These are phyloP conservation scores for Abramis brama DNA, from an alignment of 2,113 vertebrate species.

Conservation along the genomic window DNA sequence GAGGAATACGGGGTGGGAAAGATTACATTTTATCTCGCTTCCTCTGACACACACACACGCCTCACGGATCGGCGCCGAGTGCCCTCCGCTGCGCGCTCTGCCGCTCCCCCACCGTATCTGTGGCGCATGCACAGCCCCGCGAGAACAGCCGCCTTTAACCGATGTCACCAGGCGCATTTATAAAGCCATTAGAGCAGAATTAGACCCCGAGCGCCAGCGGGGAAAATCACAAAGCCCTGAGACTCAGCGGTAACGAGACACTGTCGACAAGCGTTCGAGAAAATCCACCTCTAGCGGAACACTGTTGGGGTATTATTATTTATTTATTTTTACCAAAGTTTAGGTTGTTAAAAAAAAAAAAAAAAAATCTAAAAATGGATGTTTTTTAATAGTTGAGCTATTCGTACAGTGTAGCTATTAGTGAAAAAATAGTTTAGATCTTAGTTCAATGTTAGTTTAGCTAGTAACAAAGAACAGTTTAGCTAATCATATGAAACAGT, in stretches of 20 bases:
- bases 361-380: neutral
- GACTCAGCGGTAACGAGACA: constrained; percentile 28
- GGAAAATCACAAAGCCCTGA: constrained; percentile 41
- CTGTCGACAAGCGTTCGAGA: neutral
- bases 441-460: neutral
- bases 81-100: constrained; percentile 30
- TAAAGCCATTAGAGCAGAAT: constrained; percentile 62
- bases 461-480: neutral
- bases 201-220: constrained; percentile 50
- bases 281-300: constrained; percentile 3
- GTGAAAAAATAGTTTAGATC: neutral
- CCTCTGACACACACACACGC: neutral
- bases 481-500: neutral
- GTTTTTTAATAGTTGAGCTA: neutral
- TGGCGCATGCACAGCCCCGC: constrained; percentile 49
- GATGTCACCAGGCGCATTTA: constrained; percentile 60
- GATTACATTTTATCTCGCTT: constrained; percentile 50
- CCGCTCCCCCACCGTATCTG: constrained; percentile 38
- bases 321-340: neutral
- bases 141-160: constrained; percentile 41
- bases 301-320: neutral
- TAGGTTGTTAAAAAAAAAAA: neutral
- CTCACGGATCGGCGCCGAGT: constrained; percentile 26
- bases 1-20: constrained; percentile 39
- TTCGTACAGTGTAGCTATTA: neutral